phyloP scores from a whole-genome alignment of 2,888 invertebrate genomes.

The Drosophila dives region DNA sequence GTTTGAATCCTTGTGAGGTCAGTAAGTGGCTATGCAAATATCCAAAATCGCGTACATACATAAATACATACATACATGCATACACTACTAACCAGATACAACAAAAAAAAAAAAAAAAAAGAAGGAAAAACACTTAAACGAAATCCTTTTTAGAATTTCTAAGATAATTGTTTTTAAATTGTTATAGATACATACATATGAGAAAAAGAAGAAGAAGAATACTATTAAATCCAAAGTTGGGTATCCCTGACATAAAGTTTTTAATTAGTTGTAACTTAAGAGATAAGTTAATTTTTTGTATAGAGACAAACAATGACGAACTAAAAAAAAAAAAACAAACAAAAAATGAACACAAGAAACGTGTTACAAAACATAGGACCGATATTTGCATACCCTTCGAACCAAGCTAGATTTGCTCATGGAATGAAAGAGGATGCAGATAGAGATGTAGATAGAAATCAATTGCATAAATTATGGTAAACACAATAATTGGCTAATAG shows the following conservation, averaged over 20 bases:
- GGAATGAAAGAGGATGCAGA: background rate
- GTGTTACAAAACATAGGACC: constrained; percentile 27
- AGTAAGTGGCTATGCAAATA: background rate
- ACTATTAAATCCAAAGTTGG: constrained; percentile 11
- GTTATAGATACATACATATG: constrained; percentile 26
- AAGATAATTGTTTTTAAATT: constrained; percentile 45
- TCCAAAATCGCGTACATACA: background rate
- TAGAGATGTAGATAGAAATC: background rate
- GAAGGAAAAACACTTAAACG: constrained; percentile 16
- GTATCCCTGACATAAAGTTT: constrained; percentile 61
- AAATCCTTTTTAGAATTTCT: constrained; percentile 43
- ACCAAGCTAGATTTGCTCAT: background rate
- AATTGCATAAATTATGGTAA: background rate
- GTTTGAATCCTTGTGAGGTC: background rate
- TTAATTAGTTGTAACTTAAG: constrained; percentile 64
- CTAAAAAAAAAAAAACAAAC: background rate
- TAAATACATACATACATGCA: background rate
- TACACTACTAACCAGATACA: background rate
- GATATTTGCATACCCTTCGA: constrained; percentile 40
- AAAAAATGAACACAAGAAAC: constrained; percentile 14
- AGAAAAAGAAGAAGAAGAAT: background rate
- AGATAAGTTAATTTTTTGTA: constrained; percentile 65
- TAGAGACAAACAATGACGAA: constrained; percentile 28
- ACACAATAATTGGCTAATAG: background rate
- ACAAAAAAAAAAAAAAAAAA: background rate